Base-by-base conservation (phyloP, 2,113 vertebrate genomes). In the Brachypodius melanocephalos region DNA sequence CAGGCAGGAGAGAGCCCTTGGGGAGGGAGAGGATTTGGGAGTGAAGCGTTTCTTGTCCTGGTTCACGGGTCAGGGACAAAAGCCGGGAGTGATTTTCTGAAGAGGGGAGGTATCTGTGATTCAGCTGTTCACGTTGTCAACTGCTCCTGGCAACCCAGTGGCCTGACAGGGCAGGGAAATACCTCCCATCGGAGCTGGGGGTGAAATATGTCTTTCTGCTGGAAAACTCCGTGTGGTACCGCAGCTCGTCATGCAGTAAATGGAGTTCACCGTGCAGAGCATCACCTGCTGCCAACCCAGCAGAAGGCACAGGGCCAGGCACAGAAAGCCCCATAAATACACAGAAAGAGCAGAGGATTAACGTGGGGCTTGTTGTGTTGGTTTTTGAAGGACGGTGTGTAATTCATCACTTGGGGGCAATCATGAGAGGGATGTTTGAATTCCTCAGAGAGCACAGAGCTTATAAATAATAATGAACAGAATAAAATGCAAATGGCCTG, bases 381-480 rank as follows among this genome's bases (percentile, higher is more conserved):
- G 78, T 91, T 96, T 96, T 91, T 88, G 85, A 85, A 88, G 85
- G 71, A 83, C 14, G 19, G 75, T 45, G 48, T 52, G 28, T 67
- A 88, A 96, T 95, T 83, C 95, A 94, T 96, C 93, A 91, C 93
- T 80, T 52, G 82, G 65, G 86, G 92, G 72, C 87, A 94, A 94
- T 88, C 90, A 67, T 2, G 9, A 91, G 91, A 88, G 75, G 85
- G 82, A 86, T 83, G 63, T 96, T 91, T 86, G 80, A 94, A 95
- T 96, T 52, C 91, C 88, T 80, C 40, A n/a, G 95, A 74, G 79
- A 90, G 63, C 91, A 74, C 61, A 12, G 88, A 95, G 76, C 82
- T 81, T 65, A 97, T 96, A 94, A 74, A 90, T 92, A 95, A 95
- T 88, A 92, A 90, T 92, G 90, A 94, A 95, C 89, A 74, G 81